These are phyloP conservation scores for Echinops telfairi DNA, from an alignment of 2,113 vertebrate genomes.

Conservation along the genomic window DNA sequence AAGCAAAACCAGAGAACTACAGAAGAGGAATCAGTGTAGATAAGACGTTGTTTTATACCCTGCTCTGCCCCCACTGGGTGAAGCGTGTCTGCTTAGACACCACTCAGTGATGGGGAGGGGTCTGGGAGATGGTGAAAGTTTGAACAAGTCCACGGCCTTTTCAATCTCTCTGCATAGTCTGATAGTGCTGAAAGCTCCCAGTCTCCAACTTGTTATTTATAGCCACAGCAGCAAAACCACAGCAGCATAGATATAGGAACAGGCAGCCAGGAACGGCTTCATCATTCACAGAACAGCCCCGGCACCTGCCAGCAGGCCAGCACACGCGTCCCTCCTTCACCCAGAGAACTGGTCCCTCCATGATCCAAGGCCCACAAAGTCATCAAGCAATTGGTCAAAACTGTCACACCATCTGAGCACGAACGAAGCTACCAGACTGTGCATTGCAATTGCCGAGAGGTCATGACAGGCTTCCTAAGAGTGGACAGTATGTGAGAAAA, in stretches of 20 bases:
- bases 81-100: neutral
- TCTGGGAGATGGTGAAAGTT: neutral
- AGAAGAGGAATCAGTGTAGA: neutral
- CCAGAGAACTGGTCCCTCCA: neutral
- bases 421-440: neutral
- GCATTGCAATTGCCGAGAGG: constrained; percentile 19
- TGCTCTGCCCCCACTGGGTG: neutral
- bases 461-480: constrained; percentile 47
- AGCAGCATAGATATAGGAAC: neutral
- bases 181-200: neutral
- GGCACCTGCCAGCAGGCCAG: constrained; percentile 15
- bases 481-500: neutral
- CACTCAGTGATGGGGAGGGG: neutral
- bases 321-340: neutral
- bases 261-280: neutral
- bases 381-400: constrained; percentile 33
- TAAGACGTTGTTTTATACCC: neutral
- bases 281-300: neutral
- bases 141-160: neutral
- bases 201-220: constrained; percentile 60
- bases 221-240: constrained; percentile 23
- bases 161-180: neutral
- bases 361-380: neutral
- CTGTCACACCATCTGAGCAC: neutral
- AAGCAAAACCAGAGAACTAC: neutral